Percentiles rank a stretch among this genome's conserved stretches.
These are phyloP conservation scores for Nymphalis io DNA, from an alignment of 1,140 invertebrate species.

Conservation along the genomic window DNA sequence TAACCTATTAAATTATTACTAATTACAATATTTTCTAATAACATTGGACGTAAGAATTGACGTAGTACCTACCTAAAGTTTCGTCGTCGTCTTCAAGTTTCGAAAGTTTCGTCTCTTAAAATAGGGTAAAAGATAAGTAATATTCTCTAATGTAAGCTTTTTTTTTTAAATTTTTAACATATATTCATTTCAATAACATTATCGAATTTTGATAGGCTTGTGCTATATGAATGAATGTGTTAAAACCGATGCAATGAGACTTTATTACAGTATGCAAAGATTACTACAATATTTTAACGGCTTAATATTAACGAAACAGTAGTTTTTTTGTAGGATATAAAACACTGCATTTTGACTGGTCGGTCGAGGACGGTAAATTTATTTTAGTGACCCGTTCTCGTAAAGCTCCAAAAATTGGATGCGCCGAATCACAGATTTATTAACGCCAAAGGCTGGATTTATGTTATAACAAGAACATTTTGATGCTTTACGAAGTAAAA, in stretches of 20 bases:
- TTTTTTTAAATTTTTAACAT: too few relatives aligned
- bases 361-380: constrained; percentile 29
- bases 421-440: constrained; percentile 37
- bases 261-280: constrained; percentile 3
- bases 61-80: too few relatives aligned
- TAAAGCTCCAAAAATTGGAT: constrained; percentile 40
- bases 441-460: constrained; percentile 31
- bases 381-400: constrained; percentile 31
- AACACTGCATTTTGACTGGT: constrained; percentile 25
- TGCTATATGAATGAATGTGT: neutral
- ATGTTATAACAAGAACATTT: constrained; percentile 28
- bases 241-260: neutral
- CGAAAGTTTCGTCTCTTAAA: too few relatives aligned
- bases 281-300: neutral
- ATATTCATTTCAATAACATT: too few relatives aligned
- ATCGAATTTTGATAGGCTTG: too few relatives aligned
- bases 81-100: too few relatives aligned
- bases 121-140: too few relatives aligned
- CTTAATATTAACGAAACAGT: constrained; percentile 17
- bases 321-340: constrained; percentile 22
- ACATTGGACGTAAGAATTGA: too few relatives aligned
- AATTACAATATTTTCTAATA: too few relatives aligned
- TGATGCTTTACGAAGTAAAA: constrained; percentile 20
- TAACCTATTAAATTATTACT: too few relatives aligned
- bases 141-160: too few relatives aligned